phyloP scores from a whole-genome alignment of 2,888 invertebrate genomes.

The Stomorhina lunata region DNA sequence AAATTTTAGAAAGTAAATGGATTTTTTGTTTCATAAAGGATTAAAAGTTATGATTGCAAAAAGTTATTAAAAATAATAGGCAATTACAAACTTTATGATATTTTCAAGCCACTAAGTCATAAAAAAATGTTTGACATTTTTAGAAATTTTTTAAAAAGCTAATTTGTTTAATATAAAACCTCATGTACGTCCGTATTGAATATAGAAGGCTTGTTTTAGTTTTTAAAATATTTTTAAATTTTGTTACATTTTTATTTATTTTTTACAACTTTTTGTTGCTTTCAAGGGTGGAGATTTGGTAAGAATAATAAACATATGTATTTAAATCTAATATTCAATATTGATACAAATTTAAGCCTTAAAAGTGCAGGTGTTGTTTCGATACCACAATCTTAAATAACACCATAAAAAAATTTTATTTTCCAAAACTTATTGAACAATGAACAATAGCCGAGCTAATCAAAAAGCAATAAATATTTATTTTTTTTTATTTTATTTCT shows the following conservation, averaged over 20 bases:
- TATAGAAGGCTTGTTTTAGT: neutral
- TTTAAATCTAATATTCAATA: neutral
- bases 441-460: constrained; percentile 48
- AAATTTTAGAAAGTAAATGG: neutral
- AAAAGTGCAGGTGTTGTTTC: constrained; percentile 65
- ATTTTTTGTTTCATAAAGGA: neutral
- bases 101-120: neutral
- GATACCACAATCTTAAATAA: constrained; percentile 43
- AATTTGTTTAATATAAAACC: neutral
- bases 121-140: neutral
- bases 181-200: neutral
- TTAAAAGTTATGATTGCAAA: neutral
- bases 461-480: constrained; percentile 58
- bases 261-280: neutral
- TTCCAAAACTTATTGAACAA: constrained; percentile 35
- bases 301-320: neutral
- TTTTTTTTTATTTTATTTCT: neutral
- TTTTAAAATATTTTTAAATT: no score
- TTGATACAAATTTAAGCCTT: constrained; percentile 52
- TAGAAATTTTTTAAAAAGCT: neutral
- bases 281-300: constrained; percentile 1
- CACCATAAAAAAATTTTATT: neutral
- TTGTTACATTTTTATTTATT: neutral
- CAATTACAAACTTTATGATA: constrained; percentile 6
- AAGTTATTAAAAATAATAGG: neutral